Percentiles rank a stretch among this genome's conserved stretches.
Conservation (phyloP, 2,113 vertebrate species). For the Lucifuga dentata region DNA sequence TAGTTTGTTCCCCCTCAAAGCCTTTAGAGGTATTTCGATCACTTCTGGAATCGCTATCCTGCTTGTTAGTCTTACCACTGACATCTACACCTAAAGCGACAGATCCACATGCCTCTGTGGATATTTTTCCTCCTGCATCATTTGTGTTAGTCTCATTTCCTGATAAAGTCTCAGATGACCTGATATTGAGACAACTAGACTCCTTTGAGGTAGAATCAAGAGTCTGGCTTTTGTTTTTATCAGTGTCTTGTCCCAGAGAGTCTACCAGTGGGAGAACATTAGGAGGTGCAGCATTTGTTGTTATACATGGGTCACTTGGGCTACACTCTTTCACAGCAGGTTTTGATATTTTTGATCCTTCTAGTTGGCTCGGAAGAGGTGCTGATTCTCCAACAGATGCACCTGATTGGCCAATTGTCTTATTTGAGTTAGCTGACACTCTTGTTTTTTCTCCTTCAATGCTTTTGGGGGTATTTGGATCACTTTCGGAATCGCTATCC, state of each 20-base stretch:
- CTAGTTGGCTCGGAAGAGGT: conserved; percentile 35
- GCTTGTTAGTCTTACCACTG: too few species aligned
- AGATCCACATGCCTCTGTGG: too few species aligned
- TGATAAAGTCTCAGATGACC: background rate
- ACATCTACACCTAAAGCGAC: too few species aligned
- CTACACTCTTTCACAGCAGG: conserved; percentile 13
- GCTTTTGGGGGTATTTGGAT: conserved; percentile 8
- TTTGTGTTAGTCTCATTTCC: too few species aligned
- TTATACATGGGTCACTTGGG: conserved; percentile 2
- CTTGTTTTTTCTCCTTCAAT: conserved; percentile 29
- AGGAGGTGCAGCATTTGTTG: conserved; percentile 9
- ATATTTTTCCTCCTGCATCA: too few species aligned
- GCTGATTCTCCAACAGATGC: conserved; percentile 51
- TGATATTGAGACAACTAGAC: conserved; percentile 5
- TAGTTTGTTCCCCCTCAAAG: too few species aligned
- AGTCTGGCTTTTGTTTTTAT: conserved; percentile 11
- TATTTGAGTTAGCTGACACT: conserved; percentile 75
- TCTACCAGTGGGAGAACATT: conserved; percentile 1
- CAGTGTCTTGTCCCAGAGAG: conserved; percentile 1
- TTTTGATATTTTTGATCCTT: conserved; percentile 18
- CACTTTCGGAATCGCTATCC: conserved; percentile 9
- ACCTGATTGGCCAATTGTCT: conserved; percentile 54
- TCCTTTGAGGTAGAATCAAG: conserved; percentile 35
- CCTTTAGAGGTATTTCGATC: too few species aligned
- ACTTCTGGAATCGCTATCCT: too few species aligned